A percentile compares a stretch with the other conserved stretches of the same genome.
Conservation (phyloP, 2,888 invertebrate genomes). For the Pseudoips prasinana region DNA sequence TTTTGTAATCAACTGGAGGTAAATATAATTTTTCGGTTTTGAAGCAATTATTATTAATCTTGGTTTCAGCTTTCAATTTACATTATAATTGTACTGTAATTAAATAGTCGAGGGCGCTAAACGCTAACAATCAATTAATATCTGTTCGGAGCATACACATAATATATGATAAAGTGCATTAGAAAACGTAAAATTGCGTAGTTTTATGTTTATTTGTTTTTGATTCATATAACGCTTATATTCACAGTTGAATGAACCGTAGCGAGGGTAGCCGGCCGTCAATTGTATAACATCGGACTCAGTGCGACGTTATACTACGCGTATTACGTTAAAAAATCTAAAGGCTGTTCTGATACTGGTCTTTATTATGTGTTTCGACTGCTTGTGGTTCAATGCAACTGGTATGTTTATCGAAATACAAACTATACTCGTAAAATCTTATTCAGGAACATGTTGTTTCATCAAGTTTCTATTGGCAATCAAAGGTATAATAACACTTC, state of each 20-base stretch:
- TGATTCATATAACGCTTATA: conserved; percentile 31
- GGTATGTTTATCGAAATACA: conserved; percentile 12
- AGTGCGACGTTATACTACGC: conserved; percentile 26
- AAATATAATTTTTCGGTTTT: conserved; percentile 2
- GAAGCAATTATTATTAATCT: conserved; percentile 2
- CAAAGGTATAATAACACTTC: too few species aligned
- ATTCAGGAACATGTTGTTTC: too few species aligned
- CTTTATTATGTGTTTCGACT: conserved; percentile 38
- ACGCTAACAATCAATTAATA: conserved; percentile 16
- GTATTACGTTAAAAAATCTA: conserved; percentile 24
- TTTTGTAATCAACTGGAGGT: too few species aligned
- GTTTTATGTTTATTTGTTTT: conserved; percentile 34
- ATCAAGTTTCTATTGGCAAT: too few species aligned
- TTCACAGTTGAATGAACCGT: conserved; percentile 32
- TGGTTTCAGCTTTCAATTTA: conserved; percentile 47
- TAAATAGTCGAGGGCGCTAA: conserved; percentile 17
- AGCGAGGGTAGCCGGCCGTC: conserved; percentile 17
- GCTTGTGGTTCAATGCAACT: conserved; percentile 28
- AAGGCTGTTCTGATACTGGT: conserved; percentile 29
- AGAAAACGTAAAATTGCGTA: conserved; percentile 40
- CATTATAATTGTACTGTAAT: conserved; percentile 14
- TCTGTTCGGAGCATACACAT: conserved; percentile 18
- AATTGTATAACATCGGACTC: conserved; percentile 41
- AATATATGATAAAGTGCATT: conserved; percentile 28
- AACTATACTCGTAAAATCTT: too few species aligned